A percentile compares a stretch with the other conserved stretches of the same genome.
Conservation (phyloP, 1,140 invertebrate genomes). For the Saccostrea cuccullata region DNA sequence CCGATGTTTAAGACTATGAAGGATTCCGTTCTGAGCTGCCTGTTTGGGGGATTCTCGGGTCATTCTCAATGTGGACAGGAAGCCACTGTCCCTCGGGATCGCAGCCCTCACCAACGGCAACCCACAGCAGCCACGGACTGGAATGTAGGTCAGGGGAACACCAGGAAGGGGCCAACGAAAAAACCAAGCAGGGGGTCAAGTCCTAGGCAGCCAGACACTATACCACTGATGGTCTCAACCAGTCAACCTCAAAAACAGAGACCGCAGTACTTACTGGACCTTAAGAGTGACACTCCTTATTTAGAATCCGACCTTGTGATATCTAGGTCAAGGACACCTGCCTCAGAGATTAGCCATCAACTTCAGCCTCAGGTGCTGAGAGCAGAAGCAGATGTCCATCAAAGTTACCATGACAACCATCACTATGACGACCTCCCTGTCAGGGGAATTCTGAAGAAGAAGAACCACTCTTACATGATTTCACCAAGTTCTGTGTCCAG, state of each 20-base stretch:
- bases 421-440: constrained; percentile 15
- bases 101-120: constrained; percentile 31
- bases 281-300: constrained; percentile 25
- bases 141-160: not conserved
- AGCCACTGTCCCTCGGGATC: not conserved
- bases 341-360: not conserved
- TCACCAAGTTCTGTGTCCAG: not conserved
- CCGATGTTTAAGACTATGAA: constrained; percentile 37
- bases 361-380: not conserved
- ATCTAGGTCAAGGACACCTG: not conserved
- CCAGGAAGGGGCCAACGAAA: not conserved
- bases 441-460: constrained; percentile 30
- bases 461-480: not conserved
- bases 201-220: not conserved
- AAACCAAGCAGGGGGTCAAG: not conserved
- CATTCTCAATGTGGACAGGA: constrained; percentile 24
- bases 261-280: not conserved
- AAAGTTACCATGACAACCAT: constrained; percentile 24
- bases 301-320: not conserved
- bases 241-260: not conserved
- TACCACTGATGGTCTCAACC: not conserved
- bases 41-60: constrained; percentile 25
- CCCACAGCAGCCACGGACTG: constrained; percentile 17
- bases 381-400: constrained; percentile 1
- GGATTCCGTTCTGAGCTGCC: constrained; percentile 36